Percentiles rank a stretch among this genome's conserved stretches.
Conservation (phyloP, 2,797 vertebrate species). For the Paratrypauchen microcephalus region DNA sequence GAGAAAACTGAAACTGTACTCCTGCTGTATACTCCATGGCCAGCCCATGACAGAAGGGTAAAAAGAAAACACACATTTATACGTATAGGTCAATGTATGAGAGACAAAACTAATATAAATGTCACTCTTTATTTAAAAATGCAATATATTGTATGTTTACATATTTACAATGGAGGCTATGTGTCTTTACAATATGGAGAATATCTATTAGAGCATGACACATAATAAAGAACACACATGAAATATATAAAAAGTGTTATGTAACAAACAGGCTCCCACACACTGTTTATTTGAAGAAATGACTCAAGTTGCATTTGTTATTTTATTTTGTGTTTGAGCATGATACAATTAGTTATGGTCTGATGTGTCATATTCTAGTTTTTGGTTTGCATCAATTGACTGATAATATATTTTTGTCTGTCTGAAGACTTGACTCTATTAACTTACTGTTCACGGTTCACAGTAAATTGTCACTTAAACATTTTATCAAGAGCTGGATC, state of each 20-base stretch:
- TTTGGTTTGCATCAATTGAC: background rate
- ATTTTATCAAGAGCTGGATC: background rate
- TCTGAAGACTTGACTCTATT: too few species aligned
- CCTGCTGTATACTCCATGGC: constrained; percentile 50
- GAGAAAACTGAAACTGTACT: constrained; percentile 66
- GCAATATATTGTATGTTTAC: constrained; percentile 47
- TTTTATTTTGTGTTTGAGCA: background rate
- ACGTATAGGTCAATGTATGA: constrained; percentile 5
- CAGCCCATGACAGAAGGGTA: constrained; percentile 10
- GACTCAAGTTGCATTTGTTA: background rate
- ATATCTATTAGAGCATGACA: constrained; percentile 21
- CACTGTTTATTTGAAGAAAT: background rate
- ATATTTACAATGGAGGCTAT: constrained; percentile 51
- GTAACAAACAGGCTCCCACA: background rate
- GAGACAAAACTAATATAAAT: constrained; percentile 32
- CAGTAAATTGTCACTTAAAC: background rate
- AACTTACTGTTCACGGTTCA: background rate
- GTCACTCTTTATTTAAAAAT: constrained; percentile 76
- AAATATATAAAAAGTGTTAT: background rate
- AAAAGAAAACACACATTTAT: constrained; percentile 10
- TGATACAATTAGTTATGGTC: background rate
- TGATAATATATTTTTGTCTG: too few species aligned
- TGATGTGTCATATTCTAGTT: background rate
- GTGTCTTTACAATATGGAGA: constrained; percentile 32
- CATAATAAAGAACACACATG: constrained; percentile 33